Conservation (phyloP, 2,113 vertebrate genomes). For the Lutjanus erythropterus region DNA sequence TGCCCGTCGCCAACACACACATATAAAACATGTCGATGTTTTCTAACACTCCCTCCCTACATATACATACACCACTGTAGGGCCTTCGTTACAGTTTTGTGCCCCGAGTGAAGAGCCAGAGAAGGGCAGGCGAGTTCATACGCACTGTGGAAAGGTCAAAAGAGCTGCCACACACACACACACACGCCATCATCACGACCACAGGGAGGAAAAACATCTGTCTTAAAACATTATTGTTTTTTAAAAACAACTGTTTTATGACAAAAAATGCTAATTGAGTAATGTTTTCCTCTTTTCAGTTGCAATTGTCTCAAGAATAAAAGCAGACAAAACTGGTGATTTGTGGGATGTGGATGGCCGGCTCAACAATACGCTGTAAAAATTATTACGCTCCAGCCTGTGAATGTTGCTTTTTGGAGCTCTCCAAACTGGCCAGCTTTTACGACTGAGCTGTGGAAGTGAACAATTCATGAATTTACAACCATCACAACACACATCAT, state of each 20-base stretch:
- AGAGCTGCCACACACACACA: constrained; percentile 29
- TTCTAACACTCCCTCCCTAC: constrained; percentile 12
- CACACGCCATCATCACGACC: constrained; percentile 23
- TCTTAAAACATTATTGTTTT: constrained; percentile 6
- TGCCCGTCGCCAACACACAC: constrained; percentile 60
- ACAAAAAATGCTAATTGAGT: constrained; percentile 33
- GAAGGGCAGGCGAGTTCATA: constrained; percentile 10
- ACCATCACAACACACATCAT: constrained; percentile 41
- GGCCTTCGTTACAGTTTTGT: constrained; percentile 1
- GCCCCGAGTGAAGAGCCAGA: constrained; percentile 15
- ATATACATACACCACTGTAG: constrained; percentile 25
- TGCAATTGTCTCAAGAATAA: constrained; percentile 5
- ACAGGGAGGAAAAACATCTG: constrained; percentile 33
- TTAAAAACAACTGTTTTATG: constrained; percentile 14
- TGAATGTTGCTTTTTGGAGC: constrained; percentile 33
- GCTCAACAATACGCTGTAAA: constrained; percentile 50
- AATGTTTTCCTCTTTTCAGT: constrained; percentile 27
- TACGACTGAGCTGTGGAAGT: constrained; percentile 28
- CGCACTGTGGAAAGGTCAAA: constrained; percentile 42
- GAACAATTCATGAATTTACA: constrained; percentile 59
- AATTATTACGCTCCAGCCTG: constrained; percentile 1
- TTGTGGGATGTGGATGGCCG: constrained; percentile 38
- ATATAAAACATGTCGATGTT: constrained; percentile 19
- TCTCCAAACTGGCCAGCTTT: constrained; percentile 34
- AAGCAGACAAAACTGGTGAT: constrained; percentile 24